Percentiles rank a stretch among this genome's conserved stretches.
Evolutionary conservation across 2,888 invertebrate genomes (phyloP).

Genomic region (Metallyticus violacea): DNA sequence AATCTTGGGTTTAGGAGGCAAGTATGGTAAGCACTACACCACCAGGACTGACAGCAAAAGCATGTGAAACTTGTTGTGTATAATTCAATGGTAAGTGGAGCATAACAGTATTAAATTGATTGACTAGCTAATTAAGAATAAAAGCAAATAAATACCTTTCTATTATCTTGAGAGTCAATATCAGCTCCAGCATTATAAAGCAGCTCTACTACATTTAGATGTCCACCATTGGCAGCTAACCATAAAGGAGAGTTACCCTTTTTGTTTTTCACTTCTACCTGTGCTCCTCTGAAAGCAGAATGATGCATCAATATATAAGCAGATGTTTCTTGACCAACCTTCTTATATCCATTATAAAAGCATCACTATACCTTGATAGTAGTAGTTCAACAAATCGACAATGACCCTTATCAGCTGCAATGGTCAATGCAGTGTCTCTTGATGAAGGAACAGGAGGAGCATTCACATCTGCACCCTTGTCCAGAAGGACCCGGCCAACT

Average conservation of each 20-base stretch:
- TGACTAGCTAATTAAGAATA: no score
- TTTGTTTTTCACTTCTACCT: conserved; percentile 97
- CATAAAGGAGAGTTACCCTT: conserved; percentile 98
- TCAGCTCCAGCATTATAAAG: conserved; percentile 87
- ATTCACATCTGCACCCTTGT: conserved; percentile 97
- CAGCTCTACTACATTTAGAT: conserved; percentile 93
- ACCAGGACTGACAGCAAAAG: no score
- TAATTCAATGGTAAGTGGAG: no score
- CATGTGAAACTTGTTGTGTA: no score
- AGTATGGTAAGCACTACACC: no score
- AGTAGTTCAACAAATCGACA: conserved; percentile 86
- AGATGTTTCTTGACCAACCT: no score
- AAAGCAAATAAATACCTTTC: conserved; percentile 66
- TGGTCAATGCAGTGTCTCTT: conserved; percentile 96
- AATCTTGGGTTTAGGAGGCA: no score
- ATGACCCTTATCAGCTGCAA: conserved; percentile 99
- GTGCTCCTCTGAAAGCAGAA: conserved; percentile 63
- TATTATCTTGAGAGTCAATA: conserved; percentile 97
- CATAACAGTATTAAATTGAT: no score
- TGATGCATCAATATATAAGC: background rate
- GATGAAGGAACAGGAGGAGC: conserved; percentile 98
- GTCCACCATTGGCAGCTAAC: conserved; percentile 97
- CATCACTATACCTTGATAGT: conserved; percentile 56
- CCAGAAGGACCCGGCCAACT: conserved; percentile 91
- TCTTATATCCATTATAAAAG: no score